These are phyloP conservation scores for Amorpha juglandis DNA, from an alignment of 2,888 invertebrate genomes.

Conservation along the genomic window DNA sequence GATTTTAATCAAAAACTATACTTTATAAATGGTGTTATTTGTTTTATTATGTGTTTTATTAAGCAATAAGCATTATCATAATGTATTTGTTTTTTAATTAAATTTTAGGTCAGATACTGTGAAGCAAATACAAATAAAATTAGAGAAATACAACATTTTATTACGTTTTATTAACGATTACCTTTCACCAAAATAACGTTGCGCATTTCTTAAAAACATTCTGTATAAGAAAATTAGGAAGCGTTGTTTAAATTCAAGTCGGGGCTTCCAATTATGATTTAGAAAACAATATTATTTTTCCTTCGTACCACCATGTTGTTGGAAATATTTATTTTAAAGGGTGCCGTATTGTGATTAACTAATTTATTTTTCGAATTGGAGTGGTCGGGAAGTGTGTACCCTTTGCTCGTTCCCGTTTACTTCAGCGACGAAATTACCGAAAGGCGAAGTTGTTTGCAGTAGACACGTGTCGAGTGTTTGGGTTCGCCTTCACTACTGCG, in stretches of 20 bases:
- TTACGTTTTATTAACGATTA: too few species aligned
- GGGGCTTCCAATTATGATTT: constrained; percentile 30
- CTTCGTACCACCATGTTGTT: not conserved
- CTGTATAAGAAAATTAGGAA: too few species aligned
- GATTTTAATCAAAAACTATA: too few species aligned
- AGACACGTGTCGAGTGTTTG: constrained; percentile 63
- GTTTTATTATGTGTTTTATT: too few species aligned
- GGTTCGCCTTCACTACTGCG: constrained; percentile 47
- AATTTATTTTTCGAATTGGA: constrained; percentile 62
- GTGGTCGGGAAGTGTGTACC: constrained; percentile 52
- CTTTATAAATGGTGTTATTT: too few species aligned
- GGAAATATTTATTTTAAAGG: constrained; percentile 29
- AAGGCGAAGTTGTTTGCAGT: constrained; percentile 59
- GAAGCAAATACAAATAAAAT: too few species aligned
- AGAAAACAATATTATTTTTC: constrained; percentile 12
- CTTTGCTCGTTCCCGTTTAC: constrained; percentile 52
- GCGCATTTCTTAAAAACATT: too few species aligned
- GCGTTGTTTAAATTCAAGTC: constrained; percentile 17
- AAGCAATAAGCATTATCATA: too few species aligned
- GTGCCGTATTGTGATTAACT: constrained; percentile 60
- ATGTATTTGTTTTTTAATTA: too few species aligned
- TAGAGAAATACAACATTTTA: too few species aligned
- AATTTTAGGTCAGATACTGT: too few species aligned
- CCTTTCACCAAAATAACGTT: too few species aligned
- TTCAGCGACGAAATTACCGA: constrained; percentile 52